These are phyloP conservation scores for Epinephelus lanceolatus DNA, from an alignment of 2,113 vertebrate species.

Conservation along the genomic window DNA sequence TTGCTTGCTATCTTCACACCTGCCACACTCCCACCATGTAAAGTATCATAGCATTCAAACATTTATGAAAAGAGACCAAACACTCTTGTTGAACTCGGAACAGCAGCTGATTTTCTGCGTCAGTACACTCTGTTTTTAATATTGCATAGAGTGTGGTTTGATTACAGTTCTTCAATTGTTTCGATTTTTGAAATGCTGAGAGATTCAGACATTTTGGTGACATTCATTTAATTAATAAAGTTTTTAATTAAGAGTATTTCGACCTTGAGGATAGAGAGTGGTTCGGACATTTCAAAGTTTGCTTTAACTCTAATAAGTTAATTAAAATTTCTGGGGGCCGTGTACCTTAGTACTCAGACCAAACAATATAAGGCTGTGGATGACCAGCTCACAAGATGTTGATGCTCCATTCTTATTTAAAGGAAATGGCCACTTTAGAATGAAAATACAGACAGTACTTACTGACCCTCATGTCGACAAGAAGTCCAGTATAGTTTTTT, in stretches of 20 bases:
- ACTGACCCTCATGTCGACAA: too few relatives aligned
- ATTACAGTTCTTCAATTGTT: neutral
- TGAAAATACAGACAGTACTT: too few relatives aligned
- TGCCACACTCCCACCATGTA: conserved; percentile 49
- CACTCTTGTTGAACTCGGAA: neutral
- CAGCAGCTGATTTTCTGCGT: neutral
- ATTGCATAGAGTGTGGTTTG: neutral
- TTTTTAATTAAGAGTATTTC: neutral
- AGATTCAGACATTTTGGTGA: neutral
- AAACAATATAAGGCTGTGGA: conserved; percentile 8
- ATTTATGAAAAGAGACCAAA: conserved; percentile 29
- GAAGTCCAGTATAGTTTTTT: too few relatives aligned
- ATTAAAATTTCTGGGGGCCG: neutral
- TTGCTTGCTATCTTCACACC: conserved; percentile 60
- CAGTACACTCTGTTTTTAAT: neutral
- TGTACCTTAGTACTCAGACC: conserved; percentile 6
- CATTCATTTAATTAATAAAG: neutral
- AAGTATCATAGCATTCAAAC: conserved; percentile 44
- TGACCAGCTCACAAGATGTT: conserved; percentile 28
- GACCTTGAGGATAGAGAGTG: neutral
- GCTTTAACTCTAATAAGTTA: neutral
- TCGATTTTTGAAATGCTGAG: neutral
- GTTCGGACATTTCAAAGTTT: neutral
- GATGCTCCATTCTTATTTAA: conserved; percentile 40
- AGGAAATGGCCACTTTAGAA: too few relatives aligned